Base-by-base conservation (phyloP, 2,888 invertebrate genomes). In the Chalcosyrphus nemorum region DNA sequence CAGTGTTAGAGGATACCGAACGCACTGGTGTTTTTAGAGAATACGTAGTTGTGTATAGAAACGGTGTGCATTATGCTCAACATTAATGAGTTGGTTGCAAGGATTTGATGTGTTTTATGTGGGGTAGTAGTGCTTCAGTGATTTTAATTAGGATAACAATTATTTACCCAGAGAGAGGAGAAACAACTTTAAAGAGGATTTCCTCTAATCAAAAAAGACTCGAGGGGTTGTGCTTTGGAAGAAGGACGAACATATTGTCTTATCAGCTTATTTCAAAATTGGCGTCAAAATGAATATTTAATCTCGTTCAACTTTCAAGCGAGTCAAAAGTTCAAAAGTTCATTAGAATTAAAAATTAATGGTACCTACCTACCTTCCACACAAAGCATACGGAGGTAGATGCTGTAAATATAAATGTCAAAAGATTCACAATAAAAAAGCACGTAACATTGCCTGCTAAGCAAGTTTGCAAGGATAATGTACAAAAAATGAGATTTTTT, bases 11-110 rank as follows among this genome's bases (percentile, higher is more conserved):
- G n/a, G 15, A 13, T 29, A 29, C 29, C n/a, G n/a, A n/a, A 54
- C 32, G 32, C 54, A 32, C 32, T 29, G 29, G 9, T 32, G 15
- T 32, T 54, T 17, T 6, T 32, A 27, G 52, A 15, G 52, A 27
- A 52, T 15, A 15, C 29, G 52, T 13, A 54, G 27, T 4, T 52
- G 27, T 21, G 15, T n/a, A 50, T 24, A 13, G 24, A n/a, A n/a
- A 50, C 50, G 50, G 21, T 50, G 50, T 50, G 32, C 15, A 54
- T 54, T 54, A 27, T 54, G 17, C 9, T 29, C 32, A 17, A 15
- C 54, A 29, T 54, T 54, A 54, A 54, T 32, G 32, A 54, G 54
- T 21, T 54, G 54, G 29, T 29, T 32, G 54, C 32, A n/a, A 54
- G 54, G 54, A 29, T 54, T 50, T 50, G 0, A 6, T 45, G 45